These are phyloP conservation scores for Yasuhikotakia modesta DNA, from an alignment of 2,797 vertebrate genomes.

Conservation along the genomic window DNA sequence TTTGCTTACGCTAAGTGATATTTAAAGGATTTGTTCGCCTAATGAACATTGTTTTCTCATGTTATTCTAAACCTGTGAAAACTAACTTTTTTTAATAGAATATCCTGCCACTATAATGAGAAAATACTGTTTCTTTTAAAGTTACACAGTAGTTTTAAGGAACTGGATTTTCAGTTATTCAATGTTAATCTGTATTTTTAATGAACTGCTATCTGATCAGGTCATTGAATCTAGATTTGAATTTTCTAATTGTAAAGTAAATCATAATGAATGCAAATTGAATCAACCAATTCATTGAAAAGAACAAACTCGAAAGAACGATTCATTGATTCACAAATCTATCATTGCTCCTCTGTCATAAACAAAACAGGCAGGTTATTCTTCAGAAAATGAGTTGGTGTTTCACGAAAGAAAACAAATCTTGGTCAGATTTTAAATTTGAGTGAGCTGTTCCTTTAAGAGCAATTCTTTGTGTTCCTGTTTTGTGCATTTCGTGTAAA, in stretches of 20 bases:
- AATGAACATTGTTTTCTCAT: background rate
- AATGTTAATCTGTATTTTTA: too few species aligned
- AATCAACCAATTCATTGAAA: too few species aligned
- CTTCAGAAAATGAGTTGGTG: background rate
- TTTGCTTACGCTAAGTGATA: background rate
- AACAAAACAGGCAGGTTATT: background rate
- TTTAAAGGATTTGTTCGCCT: background rate
- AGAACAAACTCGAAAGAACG: background rate
- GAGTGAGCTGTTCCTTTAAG: background rate
- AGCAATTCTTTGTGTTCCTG: background rate
- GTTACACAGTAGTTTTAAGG: too few species aligned
- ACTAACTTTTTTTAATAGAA: background rate
- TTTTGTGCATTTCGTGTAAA: conserved; percentile 25
- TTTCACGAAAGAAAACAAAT: background rate
- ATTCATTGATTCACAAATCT: background rate
- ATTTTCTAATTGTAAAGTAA: too few species aligned
- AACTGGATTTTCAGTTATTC: too few species aligned
- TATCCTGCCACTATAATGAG: background rate
- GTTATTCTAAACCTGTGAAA: background rate
- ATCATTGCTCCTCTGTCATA: background rate
- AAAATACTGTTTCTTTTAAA: background rate
- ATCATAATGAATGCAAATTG: too few species aligned
- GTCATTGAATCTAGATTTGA: too few species aligned
- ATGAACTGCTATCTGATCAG: too few species aligned
- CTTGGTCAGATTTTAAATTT: background rate